Conservation (phyloP, 1,140 invertebrate genomes). For the Dendroctonus ponderosae region DNA sequence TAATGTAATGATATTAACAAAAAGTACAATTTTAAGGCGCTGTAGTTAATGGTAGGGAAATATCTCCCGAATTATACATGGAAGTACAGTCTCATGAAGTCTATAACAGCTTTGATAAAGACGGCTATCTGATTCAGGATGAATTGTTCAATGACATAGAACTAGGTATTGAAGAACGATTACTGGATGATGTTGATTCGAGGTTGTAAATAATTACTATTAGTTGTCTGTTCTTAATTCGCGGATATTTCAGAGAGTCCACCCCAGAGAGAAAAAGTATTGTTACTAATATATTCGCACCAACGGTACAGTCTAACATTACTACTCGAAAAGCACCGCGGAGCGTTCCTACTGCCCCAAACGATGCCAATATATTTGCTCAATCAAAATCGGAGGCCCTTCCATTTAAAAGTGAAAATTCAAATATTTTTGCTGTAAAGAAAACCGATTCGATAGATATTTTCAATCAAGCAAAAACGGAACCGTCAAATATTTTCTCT, state of each 20-base stretch:
- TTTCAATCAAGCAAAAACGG: slow-evolving; percentile 23
- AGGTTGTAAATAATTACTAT: slow-evolving; percentile 10
- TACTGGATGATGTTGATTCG: slow-evolving; percentile 20
- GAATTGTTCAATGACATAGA: slow-evolving; percentile 36
- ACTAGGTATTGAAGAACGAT: slow-evolving; percentile 26
- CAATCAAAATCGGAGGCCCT: slow-evolving; percentile 5
- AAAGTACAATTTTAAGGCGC: slow-evolving; percentile 52
- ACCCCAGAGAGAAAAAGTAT: slow-evolving; percentile 27
- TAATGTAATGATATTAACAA: neutral
- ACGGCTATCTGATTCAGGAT: slow-evolving; percentile 61
- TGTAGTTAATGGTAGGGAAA: slow-evolving; percentile 63
- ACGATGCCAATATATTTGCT: slow-evolving; percentile 29
- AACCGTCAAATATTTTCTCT: slow-evolving; percentile 11
- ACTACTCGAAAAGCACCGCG: no score
- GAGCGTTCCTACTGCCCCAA: no score
- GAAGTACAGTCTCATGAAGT: slow-evolving; percentile 53
- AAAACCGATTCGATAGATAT: neutral
- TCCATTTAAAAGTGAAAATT: neutral
- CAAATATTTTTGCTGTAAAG: slow-evolving; percentile 1
- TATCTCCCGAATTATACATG: slow-evolving; percentile 52
- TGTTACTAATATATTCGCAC: slow-evolving; percentile 19
- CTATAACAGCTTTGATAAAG: slow-evolving; percentile 66
- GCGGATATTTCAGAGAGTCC: slow-evolving; percentile 16
- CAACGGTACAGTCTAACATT: neutral
- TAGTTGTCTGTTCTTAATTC: neutral